Conservation (phyloP, 2,888 invertebrate genomes). For the Ypsolopha sequella region DNA sequence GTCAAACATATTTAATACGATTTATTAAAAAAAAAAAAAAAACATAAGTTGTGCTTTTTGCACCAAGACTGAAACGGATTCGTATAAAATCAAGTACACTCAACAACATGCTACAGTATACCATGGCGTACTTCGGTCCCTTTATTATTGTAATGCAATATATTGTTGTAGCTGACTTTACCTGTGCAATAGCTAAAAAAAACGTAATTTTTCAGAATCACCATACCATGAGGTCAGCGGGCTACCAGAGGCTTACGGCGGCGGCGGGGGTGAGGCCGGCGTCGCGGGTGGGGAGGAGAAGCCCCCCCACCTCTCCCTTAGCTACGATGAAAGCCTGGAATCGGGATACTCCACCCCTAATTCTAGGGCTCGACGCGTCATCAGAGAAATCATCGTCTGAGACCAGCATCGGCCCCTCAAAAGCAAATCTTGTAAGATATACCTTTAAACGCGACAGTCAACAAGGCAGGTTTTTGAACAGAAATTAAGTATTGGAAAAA, state of each 20-base stretch:
- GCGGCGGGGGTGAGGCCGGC: conserved; percentile 77
- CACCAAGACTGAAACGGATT: no score
- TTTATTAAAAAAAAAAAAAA: no score
- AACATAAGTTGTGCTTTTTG: no score
- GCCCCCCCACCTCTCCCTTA: conserved; percentile 88
- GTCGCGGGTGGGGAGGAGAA: conserved; percentile 77
- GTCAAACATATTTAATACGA: no score
- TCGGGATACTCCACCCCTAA: conserved; percentile 96
- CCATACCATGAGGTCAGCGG: conserved; percentile 96
- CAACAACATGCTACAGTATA: no score
- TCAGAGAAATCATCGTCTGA: conserved; percentile 94
- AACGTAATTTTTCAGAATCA: conserved; percentile 76
- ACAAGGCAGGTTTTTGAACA: neutral
- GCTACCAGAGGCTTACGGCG: conserved; percentile 88
- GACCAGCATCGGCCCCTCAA: neutral
- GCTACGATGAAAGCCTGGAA: conserved; percentile 94
- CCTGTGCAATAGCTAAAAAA: no score
- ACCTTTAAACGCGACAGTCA: neutral
- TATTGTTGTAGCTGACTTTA: no score
- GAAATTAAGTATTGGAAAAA: neutral
- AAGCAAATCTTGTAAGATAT: neutral
- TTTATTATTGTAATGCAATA: no score
- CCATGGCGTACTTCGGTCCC: no score
- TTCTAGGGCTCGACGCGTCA: conserved; percentile 91
- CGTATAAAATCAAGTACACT: no score